Evolutionary conservation across 23 tunicate species (phyloP).

Genomic region (Halocynthia roretzi): DNA sequence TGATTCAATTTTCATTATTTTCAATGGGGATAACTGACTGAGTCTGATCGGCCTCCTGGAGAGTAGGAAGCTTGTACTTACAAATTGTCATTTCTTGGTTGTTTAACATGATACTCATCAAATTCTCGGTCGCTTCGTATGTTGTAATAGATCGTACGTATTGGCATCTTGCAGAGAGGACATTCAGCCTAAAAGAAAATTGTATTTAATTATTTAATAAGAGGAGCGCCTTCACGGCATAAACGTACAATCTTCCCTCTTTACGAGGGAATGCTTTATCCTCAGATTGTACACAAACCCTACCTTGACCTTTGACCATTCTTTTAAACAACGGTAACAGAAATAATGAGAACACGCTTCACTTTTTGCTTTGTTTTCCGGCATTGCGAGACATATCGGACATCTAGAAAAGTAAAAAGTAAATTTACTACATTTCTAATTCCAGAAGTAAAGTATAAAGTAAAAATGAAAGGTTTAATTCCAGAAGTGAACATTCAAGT

Average conservation of each 20-base stretch:
- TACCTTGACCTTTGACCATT: constrained; percentile 75
- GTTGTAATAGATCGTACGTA: constrained; percentile 42
- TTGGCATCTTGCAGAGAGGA: constrained; percentile 63
- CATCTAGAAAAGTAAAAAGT: constrained; percentile 26
- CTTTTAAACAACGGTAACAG: constrained; percentile 64
- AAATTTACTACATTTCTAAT: too few species aligned
- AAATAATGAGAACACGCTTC: constrained; percentile 64
- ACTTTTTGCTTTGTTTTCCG: constrained; percentile 49
- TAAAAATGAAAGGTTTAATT: too few species aligned
- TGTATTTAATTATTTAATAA: background rate
- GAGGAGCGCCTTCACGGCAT: too few species aligned
- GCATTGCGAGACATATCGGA: constrained; percentile 59
- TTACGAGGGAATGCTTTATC: too few species aligned
- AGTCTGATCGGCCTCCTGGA: background rate
- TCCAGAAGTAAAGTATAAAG: too few species aligned
- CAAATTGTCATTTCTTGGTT: constrained; percentile 10
- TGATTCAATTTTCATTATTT: too few species aligned
- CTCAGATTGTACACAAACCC: background rate
- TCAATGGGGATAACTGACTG: too few species aligned
- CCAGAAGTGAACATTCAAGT: too few species aligned
- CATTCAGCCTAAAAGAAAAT: constrained; percentile 45
- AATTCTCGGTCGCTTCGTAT: constrained; percentile 40
- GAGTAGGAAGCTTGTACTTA: constrained; percentile 2
- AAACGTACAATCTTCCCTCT: too few species aligned
- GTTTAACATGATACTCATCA: constrained; percentile 49